Evolutionary conservation across 2,888 invertebrate species (phyloP), one percentile per base, ranked within the genome.

Genomic region (Rotaria socialis): DNA sequence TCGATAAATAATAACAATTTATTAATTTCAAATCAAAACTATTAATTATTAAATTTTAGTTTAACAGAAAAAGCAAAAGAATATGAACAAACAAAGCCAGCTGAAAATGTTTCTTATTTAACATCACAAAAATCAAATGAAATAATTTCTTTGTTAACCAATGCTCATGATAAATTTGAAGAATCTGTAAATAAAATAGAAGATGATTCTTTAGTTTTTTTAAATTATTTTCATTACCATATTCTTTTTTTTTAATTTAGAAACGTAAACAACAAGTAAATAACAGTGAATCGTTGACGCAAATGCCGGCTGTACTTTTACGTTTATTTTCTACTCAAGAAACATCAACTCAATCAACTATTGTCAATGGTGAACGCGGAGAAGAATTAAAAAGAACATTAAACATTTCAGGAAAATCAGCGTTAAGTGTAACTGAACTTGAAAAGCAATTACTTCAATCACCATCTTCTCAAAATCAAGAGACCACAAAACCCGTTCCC

Each of bases 331-430:
- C 80, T 41, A 47, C 43, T 41, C 47, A 80, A 47, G 80, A 43
- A 47, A 43, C 80, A 47, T 22, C 47, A 8, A 80, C 80, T 24
- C 24, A 22, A 80, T 7, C 35, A 35, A 67, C 10, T 67, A 56
- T 56, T 5, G 35, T 7, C 35, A 47, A 3, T 80, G 80, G 47
- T 41, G 80, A 80, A 24, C 80, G 43, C n/a, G 80, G 47, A 47
- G 47, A 80, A 47, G 80, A 80, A 47, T 80, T 80, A 47, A 80
- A 80, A 47, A 80, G 47, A 80, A 80, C 80, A 47, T 47, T 80
- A 24, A 47, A 47, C 4, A 80, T 80, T 47, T n/a, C 80, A 47
- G 47, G 22, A 47, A 80, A 80, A 47, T 10, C 80, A 22, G 47
- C 80, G n/a, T 47, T 80, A 47, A 80, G 80, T 80, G 80, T 80